These are phyloP conservation scores for Urechis unicinctus DNA, from an alignment of 2,888 invertebrate species.

Conservation along the genomic window DNA sequence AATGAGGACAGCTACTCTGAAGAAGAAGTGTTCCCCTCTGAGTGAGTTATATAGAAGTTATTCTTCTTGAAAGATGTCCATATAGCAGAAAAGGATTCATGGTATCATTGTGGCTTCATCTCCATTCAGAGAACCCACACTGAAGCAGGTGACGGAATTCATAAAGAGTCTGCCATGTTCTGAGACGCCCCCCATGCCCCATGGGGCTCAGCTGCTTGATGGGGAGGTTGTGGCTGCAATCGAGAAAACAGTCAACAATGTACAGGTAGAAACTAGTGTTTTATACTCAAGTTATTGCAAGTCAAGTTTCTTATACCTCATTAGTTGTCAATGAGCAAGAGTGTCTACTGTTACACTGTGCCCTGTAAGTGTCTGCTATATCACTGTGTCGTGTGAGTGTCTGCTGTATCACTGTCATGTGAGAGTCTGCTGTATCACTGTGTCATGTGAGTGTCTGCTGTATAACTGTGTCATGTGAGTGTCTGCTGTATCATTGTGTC, in stretches of 20 bases:
- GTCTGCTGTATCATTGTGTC: neutral
- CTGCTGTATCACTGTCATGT: neutral
- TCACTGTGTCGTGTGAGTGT: too few species aligned
- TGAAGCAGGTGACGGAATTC: slow-evolving; percentile 58
- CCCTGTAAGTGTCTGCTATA: too few species aligned
- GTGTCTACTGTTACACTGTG: too few species aligned
- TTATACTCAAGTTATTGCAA: too few species aligned
- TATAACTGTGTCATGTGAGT: neutral
- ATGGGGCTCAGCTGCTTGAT: slow-evolving; percentile 68
- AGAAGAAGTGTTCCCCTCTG: slow-evolving; percentile 61
- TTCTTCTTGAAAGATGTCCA: neutral
- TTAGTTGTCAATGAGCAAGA: too few species aligned
- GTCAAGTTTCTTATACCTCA: too few species aligned
- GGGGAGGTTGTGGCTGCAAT: slow-evolving; percentile 59
- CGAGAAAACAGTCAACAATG: slow-evolving; percentile 54
- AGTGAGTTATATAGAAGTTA: too few species aligned
- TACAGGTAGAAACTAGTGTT: too few species aligned
- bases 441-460: neutral
- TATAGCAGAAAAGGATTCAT: neutral
- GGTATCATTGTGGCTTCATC: neutral
- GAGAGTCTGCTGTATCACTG: neutral
- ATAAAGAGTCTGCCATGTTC: slow-evolving; percentile 65
- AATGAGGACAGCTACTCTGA: slow-evolving; percentile 43
- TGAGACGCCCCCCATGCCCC: slow-evolving; percentile 60
- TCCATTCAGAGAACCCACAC: slow-evolving; percentile 6